Evolutionary conservation across 2,797 vertebrate species (phyloP).

Genomic region (Enteromius afrohamiltoni): DNA sequence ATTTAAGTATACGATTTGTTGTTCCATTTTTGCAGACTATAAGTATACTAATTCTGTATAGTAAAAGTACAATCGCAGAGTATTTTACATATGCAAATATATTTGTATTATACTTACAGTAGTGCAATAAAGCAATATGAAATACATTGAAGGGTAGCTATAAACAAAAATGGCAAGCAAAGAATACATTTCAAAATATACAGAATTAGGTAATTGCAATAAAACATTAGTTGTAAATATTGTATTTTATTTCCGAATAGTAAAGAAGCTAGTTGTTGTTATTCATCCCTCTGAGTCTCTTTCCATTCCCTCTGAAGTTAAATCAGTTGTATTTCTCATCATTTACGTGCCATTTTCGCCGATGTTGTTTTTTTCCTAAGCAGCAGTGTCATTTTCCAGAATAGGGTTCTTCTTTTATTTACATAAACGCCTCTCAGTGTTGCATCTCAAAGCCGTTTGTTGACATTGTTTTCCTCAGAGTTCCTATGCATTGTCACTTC

Average conservation of each 20-base stretch:
- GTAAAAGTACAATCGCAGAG: no score
- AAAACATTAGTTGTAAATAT: neutral
- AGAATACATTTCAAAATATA: neutral
- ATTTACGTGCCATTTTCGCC: slow-evolving; percentile 18
- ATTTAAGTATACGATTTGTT: no score
- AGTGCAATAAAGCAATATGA: neutral
- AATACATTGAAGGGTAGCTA: neutral
- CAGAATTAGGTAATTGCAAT: neutral
- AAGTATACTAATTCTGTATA: no score
- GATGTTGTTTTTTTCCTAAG: slow-evolving; percentile 29
- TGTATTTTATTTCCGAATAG: neutral
- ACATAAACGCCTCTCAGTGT: slow-evolving; percentile 52
- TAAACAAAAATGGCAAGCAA: neutral
- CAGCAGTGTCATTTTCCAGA: slow-evolving; percentile 49
- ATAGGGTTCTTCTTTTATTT: slow-evolving; percentile 56
- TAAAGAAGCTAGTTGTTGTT: slow-evolving; percentile 5
- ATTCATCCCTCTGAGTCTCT: neutral
- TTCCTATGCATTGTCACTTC: slow-evolving; percentile 50
- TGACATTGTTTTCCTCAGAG: slow-evolving; percentile 52
- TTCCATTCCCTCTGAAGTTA: slow-evolving; percentile 12
- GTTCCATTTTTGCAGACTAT: no score
- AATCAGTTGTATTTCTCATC: slow-evolving; percentile 30
- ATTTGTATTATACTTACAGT: neutral
- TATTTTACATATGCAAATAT: neutral
- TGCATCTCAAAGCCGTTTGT: slow-evolving; percentile 55